Conservation (phyloP, 2,113 vertebrate species). For the Cavia porcellus region DNA sequence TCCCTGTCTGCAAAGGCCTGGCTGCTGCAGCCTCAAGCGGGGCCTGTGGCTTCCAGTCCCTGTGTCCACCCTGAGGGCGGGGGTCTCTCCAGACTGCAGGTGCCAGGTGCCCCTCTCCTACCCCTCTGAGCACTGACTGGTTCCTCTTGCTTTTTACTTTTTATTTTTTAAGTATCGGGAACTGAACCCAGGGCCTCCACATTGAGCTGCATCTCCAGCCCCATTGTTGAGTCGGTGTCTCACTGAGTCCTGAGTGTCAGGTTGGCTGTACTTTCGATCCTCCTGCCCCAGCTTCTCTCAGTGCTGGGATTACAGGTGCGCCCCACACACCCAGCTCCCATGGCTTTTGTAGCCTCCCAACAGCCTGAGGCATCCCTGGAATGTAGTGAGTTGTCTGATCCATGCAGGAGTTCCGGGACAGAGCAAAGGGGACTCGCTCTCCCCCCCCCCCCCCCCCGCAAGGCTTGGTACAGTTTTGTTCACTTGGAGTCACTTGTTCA, state of each 20-base stretch:
- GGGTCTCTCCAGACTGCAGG: background rate
- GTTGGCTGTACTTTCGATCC: background rate
- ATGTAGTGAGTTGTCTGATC: rapidly evolving
- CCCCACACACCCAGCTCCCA: background rate
- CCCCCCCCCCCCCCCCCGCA: background rate
- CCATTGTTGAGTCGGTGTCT: background rate
- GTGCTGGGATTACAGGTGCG: background rate
- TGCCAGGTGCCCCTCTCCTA: rapidly evolving
- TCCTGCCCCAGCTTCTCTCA: background rate
- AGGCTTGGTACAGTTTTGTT: background rate
- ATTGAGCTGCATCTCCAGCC: background rate
- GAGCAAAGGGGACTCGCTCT: no score
- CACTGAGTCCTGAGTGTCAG: background rate
- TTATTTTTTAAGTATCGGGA: background rate
- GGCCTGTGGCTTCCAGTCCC: no score
- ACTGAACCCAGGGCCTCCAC: background rate
- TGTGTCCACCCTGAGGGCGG: background rate
- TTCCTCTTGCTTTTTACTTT: background rate
- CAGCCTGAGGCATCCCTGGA: background rate
- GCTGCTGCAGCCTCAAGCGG: background rate
- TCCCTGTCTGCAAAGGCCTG: background rate
- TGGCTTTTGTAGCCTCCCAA: background rate
- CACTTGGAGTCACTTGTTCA: background rate
- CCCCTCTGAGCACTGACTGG: background rate
- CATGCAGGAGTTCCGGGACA: background rate